phyloP scores from a whole-genome alignment of 2,888 invertebrate species.

The Dolomedes plantarius region DNA sequence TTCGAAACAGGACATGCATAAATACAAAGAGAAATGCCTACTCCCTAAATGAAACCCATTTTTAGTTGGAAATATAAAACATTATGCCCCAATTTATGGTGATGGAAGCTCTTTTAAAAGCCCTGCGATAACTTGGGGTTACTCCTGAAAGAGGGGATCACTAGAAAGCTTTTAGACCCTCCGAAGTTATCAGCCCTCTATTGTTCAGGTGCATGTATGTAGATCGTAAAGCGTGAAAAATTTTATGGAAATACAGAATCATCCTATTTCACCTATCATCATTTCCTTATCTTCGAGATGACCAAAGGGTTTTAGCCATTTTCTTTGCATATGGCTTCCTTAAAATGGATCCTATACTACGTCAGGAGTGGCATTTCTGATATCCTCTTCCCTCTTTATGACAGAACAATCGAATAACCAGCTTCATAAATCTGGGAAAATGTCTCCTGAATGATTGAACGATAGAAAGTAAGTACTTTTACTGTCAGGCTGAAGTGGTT shows the following conservation, averaged over 20 bases:
- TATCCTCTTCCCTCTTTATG: neutral
- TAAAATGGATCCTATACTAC: neutral
- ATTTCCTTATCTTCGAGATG: neutral
- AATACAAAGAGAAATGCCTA: too few relatives aligned
- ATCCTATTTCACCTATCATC: neutral
- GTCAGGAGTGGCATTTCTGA: neutral
- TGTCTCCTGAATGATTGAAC: neutral
- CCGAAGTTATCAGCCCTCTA: neutral
- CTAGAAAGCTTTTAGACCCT: neutral
- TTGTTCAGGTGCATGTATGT: neutral
- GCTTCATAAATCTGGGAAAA: conserved; percentile 1
- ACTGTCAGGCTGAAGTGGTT: neutral
- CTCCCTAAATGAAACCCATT: too few relatives aligned
- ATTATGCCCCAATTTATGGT: too few relatives aligned
- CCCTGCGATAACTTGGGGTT: too few relatives aligned
- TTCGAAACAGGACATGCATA: too few relatives aligned
- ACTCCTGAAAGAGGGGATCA: neutral
- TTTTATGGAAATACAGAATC: neutral
- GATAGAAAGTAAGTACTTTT: neutral
- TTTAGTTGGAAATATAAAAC: too few relatives aligned
- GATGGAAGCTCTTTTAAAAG: too few relatives aligned
- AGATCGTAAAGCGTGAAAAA: neutral
- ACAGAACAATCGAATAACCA: neutral
- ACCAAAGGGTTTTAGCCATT: conserved; percentile 4
- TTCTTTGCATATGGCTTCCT: neutral